Percentiles rank a stretch among this genome's conserved stretches.
phyloP scores from a whole-genome alignment of 2,888 invertebrate species.

The Tetheella fluctuosa region DNA sequence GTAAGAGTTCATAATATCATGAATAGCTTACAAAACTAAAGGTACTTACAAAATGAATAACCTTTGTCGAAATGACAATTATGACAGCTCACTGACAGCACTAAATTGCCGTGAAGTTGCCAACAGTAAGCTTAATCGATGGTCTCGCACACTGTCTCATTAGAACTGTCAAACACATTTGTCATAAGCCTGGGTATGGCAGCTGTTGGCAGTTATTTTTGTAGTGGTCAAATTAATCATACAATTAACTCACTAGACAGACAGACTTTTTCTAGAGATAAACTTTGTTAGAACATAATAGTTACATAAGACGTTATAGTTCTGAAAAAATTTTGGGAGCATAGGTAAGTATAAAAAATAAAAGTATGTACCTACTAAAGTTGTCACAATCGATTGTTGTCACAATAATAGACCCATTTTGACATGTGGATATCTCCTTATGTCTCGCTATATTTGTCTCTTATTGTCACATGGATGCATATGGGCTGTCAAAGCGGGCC shows the following conservation, averaged over 20 bases:
- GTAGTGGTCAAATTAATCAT: background rate
- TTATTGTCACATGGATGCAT: too few relatives aligned
- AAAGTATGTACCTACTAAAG: too few relatives aligned
- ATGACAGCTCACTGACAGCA: background rate
- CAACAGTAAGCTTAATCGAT: background rate
- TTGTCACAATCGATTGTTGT: too few relatives aligned
- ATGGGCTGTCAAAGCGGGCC: too few relatives aligned
- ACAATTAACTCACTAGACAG: too few relatives aligned
- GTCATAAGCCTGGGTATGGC: background rate
- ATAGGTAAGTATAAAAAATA: too few relatives aligned
- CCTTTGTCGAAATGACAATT: background rate
- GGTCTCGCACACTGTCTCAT: background rate
- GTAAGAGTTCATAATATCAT: background rate
- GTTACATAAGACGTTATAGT: too few relatives aligned
- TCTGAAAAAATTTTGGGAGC: too few relatives aligned
- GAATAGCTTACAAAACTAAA: background rate
- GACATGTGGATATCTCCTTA: too few relatives aligned
- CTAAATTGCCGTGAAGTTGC: slow-evolving; percentile 3
- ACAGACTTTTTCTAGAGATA: background rate
- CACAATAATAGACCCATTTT: too few relatives aligned
- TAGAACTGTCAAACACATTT: background rate
- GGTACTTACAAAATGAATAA: background rate
- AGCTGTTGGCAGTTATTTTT: background rate
- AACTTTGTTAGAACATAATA: too few relatives aligned
- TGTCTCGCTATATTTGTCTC: too few relatives aligned